Conservation (phyloP, 1,140 invertebrate species). For the Drosophila ficusphila region DNA sequence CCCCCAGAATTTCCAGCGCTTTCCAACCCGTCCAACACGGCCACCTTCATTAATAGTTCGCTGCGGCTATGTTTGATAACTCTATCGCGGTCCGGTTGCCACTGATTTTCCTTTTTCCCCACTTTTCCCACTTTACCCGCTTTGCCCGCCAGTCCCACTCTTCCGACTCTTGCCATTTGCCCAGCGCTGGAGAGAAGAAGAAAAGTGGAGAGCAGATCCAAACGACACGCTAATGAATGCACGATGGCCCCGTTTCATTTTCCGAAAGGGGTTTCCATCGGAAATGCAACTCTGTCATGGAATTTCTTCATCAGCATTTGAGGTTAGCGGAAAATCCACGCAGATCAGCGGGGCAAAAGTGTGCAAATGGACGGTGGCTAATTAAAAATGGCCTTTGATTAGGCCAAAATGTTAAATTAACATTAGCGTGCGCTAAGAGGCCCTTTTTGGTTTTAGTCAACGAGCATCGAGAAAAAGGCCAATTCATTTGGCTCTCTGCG, state of each 20-base stretch:
- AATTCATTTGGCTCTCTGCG: neutral
- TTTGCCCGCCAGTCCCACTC: conserved; percentile 4
- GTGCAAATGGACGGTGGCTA: conserved; percentile 34
- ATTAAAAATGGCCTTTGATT: conserved; percentile 80
- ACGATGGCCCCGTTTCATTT: conserved; percentile 51
- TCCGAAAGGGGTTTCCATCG: conserved; percentile 29
- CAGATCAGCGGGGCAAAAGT: conserved; percentile 42
- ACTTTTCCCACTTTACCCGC: conserved; percentile 1
- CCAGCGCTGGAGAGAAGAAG: neutral
- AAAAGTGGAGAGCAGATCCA: conserved; percentile 22
- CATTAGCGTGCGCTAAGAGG: conserved; percentile 24
- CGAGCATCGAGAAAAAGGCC: neutral
- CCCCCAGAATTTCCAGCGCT: neutral
- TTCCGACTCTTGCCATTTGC: conserved; percentile 27
- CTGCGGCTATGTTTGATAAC: conserved; percentile 75
- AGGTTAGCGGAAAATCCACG: conserved; percentile 41
- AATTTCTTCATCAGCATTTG: conserved; percentile 76
- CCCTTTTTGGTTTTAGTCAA: neutral
- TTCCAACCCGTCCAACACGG: conserved; percentile 3
- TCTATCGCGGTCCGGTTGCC: conserved; percentile 73
- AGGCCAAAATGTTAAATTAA: conserved; percentile 57
- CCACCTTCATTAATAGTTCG: conserved; percentile 57
- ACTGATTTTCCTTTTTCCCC: conserved; percentile 47
- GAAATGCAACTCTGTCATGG: conserved; percentile 74
- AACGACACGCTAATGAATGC: conserved; percentile 56